Conservation (phyloP, 37 sponge, comb jelly and placozoan genomes). For the Tethya wilhelma region DNA sequence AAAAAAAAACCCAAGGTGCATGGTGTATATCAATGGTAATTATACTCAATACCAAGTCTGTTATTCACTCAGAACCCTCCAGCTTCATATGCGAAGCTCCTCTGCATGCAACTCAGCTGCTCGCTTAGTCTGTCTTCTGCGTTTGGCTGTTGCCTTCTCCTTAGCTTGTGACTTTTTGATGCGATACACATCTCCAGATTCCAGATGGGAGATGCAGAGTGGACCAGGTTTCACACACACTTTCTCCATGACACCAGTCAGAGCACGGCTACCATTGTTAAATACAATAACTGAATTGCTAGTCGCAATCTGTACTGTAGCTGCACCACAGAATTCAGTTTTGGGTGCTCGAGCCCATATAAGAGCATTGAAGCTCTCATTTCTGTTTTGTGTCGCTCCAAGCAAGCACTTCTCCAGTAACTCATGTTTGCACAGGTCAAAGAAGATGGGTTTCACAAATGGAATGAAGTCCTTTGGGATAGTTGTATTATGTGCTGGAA, state of each 20-base stretch:
- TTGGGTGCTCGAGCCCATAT: constrained; percentile 15
- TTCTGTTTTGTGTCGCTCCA: constrained; percentile 19
- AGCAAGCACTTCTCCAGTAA: constrained; percentile 26
- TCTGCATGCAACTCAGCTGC: not conserved
- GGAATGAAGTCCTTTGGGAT: constrained; percentile 12
- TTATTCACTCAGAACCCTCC: constrained; percentile 20
- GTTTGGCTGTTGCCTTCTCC: not conserved
- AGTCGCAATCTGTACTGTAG: constrained; percentile 10
- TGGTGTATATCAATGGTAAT: too few species aligned
- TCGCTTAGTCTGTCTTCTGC: constrained; percentile 2
- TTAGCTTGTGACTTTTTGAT: not conserved
- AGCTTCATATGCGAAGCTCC: constrained; percentile 1
- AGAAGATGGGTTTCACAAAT: constrained; percentile 8
- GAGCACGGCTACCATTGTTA: constrained; percentile 11
- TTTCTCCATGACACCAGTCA: not conserved
- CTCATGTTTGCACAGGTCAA: not conserved
- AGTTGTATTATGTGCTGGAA: constrained; percentile 9
- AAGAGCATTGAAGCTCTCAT: constrained; percentile 9
- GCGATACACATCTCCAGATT: not conserved
- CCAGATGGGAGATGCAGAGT: not conserved
- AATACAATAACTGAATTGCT: constrained; percentile 25
- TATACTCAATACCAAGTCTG: too few species aligned
- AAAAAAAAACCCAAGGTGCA: too few species aligned
- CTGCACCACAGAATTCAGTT: not conserved
- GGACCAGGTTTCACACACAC: constrained; percentile 1